Percentiles rank a stretch among this genome's conserved stretches.
Evolutionary conservation across 2,888 invertebrate genomes (phyloP).

Genomic region (Microchrysa polita): DNA sequence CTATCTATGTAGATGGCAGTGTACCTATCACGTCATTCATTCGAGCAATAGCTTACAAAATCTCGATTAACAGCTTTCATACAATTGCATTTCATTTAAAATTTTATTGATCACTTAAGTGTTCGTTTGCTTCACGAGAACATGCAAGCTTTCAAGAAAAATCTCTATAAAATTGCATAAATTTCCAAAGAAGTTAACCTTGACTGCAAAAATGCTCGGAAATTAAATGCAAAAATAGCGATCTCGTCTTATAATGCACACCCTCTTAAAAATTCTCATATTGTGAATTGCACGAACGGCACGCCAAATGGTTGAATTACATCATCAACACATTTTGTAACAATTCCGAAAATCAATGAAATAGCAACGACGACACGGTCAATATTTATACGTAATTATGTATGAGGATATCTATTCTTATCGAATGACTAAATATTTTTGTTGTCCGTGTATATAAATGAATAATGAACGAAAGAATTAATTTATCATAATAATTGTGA

Average conservation of each 20-base stretch:
- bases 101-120: not conserved
- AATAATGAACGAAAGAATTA: not conserved
- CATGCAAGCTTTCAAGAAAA: not conserved
- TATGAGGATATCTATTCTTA: slow-evolving; percentile 12
- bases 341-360: not conserved
- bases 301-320: slow-evolving; percentile 10
- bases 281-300: not conserved
- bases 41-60: no score
- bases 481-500: not conserved
- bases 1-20: no score
- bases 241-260: slow-evolving; percentile 20
- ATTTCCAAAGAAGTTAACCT: slow-evolving; percentile 10
- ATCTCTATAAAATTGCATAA: not conserved
- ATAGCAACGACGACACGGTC: not conserved
- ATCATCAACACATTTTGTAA: slow-evolving; percentile 9
- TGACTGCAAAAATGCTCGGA: not conserved
- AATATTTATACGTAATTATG: not conserved
- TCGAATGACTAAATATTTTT: slow-evolving; percentile 1
- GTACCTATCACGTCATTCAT: no score
- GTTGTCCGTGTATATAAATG: not conserved
- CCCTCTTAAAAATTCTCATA: not conserved
- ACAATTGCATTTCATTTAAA: no score
- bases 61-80: no score
- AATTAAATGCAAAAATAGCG: slow-evolving; percentile 14
- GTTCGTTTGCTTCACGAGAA: not conserved